Evolutionary conservation across 2,888 invertebrate species (phyloP).

Genomic region (Orthonevra nobilis): DNA sequence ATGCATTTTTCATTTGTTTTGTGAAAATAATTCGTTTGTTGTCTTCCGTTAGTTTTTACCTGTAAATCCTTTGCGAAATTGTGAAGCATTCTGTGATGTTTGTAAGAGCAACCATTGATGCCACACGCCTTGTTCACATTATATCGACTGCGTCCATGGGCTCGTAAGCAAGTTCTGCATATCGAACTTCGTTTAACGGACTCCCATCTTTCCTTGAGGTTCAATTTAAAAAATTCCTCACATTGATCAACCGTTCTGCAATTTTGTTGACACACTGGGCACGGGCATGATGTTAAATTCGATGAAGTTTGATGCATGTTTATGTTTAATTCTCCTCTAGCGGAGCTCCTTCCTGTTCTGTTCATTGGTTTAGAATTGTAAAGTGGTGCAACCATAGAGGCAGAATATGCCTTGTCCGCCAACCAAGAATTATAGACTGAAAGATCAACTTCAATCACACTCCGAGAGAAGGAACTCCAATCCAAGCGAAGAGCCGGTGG

Average conservation of each 20-base stretch:
- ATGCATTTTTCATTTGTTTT: background rate
- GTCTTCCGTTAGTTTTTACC: too few species aligned
- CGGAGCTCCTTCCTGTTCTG: background rate
- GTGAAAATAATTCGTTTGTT: background rate
- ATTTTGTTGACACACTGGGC: background rate
- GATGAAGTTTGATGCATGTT: background rate
- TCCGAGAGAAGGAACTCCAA: background rate
- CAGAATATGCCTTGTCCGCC: background rate
- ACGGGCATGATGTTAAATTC: too few species aligned
- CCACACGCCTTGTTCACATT: conserved; percentile 20
- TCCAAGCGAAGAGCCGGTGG: conserved; percentile 14
- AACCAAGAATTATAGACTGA: conserved; percentile 9
- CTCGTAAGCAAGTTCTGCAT: conserved; percentile 35
- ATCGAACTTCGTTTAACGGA: conserved; percentile 10
- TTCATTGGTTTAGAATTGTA: background rate
- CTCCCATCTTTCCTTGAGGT: conserved; percentile 30
- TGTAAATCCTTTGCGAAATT: conserved; percentile 1
- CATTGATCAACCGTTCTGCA: background rate
- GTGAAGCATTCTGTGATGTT: conserved; percentile 46
- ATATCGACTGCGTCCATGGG: conserved; percentile 31
- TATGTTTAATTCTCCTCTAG: background rate
- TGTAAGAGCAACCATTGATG: conserved; percentile 24
- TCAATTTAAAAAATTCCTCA: conserved; percentile 2
- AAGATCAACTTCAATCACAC: background rate
- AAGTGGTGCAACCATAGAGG: background rate